phyloP scores from a whole-genome alignment of 2,113 vertebrate genomes.

The Hippolais icterina region DNA sequence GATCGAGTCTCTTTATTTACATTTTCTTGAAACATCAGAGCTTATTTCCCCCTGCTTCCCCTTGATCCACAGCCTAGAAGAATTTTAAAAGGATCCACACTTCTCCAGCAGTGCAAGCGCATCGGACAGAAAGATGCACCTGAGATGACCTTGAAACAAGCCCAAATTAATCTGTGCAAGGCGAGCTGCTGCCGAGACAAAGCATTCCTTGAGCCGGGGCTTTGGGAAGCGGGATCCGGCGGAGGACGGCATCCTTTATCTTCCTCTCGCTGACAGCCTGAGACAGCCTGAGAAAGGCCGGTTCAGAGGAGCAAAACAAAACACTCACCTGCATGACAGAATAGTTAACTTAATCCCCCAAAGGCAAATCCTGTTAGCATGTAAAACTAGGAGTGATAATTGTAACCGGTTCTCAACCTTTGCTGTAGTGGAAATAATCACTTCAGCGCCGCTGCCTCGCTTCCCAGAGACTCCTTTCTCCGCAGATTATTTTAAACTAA shows the following conservation, averaged over 20 bases:
- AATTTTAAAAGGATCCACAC: background rate
- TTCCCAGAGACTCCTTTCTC: background rate
- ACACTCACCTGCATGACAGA: slow-evolving; percentile 18
- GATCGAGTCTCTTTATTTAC: background rate
- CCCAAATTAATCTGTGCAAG: background rate
- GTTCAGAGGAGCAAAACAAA: slow-evolving; percentile 23
- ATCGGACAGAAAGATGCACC: background rate
- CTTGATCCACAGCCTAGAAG: background rate
- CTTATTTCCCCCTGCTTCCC: background rate
- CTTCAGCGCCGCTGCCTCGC: background rate
- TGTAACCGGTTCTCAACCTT: slow-evolving; percentile 14
- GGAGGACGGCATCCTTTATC: background rate
- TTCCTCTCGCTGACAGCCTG: background rate
- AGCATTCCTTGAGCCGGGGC: background rate
- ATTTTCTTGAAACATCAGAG: background rate
- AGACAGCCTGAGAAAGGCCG: background rate
- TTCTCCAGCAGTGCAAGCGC: background rate
- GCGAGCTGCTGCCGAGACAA: rapidly evolving
- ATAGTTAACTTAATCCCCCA: slow-evolving; percentile 13
- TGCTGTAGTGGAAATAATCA: slow-evolving; percentile 29
- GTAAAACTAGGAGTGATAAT: slow-evolving; percentile 36
- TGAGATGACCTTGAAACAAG: background rate
- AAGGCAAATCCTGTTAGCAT: slow-evolving; percentile 30
- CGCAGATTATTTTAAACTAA: background rate
- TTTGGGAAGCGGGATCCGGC: background rate